Percentiles rank a stretch among this genome's conserved stretches.
Evolutionary conservation across 1,140 invertebrate genomes (phyloP).

Genomic region (Catajapyx aquilonaris): DNA sequence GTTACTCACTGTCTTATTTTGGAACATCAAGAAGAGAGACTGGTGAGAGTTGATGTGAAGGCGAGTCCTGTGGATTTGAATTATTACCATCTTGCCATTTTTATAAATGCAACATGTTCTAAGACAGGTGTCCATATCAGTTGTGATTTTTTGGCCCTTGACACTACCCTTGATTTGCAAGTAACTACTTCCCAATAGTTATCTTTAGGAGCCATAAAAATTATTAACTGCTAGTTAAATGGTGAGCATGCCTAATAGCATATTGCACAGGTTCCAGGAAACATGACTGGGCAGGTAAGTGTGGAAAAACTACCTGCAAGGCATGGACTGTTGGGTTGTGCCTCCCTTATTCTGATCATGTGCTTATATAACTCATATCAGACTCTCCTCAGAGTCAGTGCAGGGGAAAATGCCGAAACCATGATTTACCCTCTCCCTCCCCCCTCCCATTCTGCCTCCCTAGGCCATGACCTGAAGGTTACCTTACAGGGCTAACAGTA

Average conservation of each 20-base stretch:
- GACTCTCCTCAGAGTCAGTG: no score
- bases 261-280: no score
- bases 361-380: no score
- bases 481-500: no score
- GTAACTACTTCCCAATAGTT: not conserved
- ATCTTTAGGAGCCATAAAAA: not conserved
- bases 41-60: slow-evolving; percentile 20
- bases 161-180: not conserved
- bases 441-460: no score
- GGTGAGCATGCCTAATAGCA: not conserved
- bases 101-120: not conserved
- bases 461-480: no score
- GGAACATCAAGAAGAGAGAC: slow-evolving; percentile 59
- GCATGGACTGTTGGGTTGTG: no score
- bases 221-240: not conserved
- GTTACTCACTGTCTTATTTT: slow-evolving; percentile 57
- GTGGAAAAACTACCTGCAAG: no score
- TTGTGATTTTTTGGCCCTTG: not conserved
- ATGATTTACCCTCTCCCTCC: no score
- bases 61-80: slow-evolving; percentile 9
- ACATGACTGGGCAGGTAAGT: no score
- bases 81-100: slow-evolving; percentile 4
- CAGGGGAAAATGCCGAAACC: no score
- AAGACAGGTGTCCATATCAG: not conserved
- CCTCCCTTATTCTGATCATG: no score